Conservation (phyloP, 2,888 invertebrate species). For the Portevinia maculata region DNA sequence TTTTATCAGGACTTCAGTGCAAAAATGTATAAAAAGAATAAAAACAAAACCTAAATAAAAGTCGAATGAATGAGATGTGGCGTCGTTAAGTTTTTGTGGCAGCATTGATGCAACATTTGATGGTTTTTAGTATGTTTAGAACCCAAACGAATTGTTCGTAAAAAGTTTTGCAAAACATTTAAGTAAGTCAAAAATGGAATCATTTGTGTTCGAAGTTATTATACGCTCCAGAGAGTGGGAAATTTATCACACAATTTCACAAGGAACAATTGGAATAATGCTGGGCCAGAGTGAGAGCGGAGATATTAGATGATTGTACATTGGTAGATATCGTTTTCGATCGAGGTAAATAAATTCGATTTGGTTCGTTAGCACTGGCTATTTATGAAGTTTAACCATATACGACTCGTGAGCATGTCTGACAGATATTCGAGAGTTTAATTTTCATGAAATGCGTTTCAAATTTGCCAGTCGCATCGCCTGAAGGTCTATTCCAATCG, state of each 20-base stretch:
- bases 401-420: too few species aligned
- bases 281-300: too few species aligned
- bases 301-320: too few species aligned
- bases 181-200: conserved; percentile 34
- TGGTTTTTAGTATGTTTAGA: conserved; percentile 45
- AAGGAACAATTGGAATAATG: too few species aligned
- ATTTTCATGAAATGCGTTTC: too few species aligned
- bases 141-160: conserved; percentile 36
- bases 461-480: too few species aligned
- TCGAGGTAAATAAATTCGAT: too few species aligned
- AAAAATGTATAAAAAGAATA: conserved; percentile 38
- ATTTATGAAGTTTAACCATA: too few species aligned
- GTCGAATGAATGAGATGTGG: conserved; percentile 44
- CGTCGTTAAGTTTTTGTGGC: conserved; percentile 49
- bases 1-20: conserved; percentile 18
- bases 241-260: neutral
- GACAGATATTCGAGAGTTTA: too few species aligned
- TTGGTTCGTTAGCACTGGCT: too few species aligned
- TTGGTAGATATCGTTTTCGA: too few species aligned
- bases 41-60: conserved; percentile 44
- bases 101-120: conserved; percentile 51
- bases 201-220: conserved; percentile 32
- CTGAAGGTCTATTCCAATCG: too few species aligned
- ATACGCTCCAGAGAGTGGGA: neutral
- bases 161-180: conserved; percentile 42